Conservation (phyloP, 1,140 invertebrate species). For the Trachymyrmex cornetzi region DNA sequence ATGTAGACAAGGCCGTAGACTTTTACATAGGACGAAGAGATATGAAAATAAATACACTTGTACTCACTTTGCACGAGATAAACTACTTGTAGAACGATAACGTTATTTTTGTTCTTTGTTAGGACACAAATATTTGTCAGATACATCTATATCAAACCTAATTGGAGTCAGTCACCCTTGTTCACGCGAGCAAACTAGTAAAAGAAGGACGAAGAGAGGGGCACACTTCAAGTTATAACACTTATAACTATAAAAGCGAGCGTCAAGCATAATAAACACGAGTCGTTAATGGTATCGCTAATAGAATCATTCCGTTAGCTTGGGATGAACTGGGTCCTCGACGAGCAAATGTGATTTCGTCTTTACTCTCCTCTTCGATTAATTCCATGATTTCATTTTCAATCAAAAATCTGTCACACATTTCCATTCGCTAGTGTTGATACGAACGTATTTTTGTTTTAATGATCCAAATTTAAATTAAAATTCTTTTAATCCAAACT, state of each 20-base stretch:
- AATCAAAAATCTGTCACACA: neutral
- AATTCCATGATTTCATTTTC: constrained; percentile 6
- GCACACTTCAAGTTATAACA: constrained; percentile 80
- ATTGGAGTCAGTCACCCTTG: constrained; percentile 79
- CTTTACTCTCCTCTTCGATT: constrained; percentile 5
- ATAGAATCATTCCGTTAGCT: constrained; percentile 82
- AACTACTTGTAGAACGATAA: neutral
- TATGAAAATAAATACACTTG: neutral
- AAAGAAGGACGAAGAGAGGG: constrained; percentile 47
- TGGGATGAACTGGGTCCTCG: constrained; percentile 44
- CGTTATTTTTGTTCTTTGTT: constrained; percentile 31
- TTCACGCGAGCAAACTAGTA: constrained; percentile 56
- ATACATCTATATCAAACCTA: constrained; percentile 81
- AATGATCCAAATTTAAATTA: neutral
- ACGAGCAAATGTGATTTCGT: constrained; percentile 12
- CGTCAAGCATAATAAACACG: constrained; percentile 82
- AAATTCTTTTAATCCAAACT: neutral
- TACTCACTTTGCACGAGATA: neutral
- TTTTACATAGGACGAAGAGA: neutral
- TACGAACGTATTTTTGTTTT: neutral
- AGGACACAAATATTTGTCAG: constrained; percentile 68
- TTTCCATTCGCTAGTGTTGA: neutral
- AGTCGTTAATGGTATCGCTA: constrained; percentile 84
- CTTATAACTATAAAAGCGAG: constrained; percentile 83
- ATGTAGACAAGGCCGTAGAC: neutral